Percentiles rank a stretch among this genome's conserved stretches.
Conservation (phyloP, 1,140 invertebrate genomes). For the Diuraphis noxia region DNA sequence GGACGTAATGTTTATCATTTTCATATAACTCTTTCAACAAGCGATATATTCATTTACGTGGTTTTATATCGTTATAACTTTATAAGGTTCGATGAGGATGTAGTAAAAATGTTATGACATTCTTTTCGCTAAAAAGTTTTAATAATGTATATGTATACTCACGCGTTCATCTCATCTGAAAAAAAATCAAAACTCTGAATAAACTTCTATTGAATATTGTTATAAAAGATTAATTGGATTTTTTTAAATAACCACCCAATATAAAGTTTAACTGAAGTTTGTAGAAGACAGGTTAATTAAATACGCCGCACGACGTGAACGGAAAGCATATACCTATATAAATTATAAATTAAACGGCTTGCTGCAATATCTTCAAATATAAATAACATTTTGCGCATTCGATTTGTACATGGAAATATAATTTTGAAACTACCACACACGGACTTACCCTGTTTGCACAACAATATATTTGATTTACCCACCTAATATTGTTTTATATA, state of each 20-base stretch:
- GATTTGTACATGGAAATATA: not conserved
- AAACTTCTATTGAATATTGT: constrained; percentile 13
- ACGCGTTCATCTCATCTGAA: not conserved
- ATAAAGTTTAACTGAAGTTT: not conserved
- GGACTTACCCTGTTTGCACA: not conserved
- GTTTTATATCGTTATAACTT: not conserved
- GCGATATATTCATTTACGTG: not conserved
- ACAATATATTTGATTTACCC: no score
- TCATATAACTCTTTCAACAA: not conserved
- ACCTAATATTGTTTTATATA: no score
- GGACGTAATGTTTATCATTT: not conserved
- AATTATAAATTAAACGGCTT: not conserved
- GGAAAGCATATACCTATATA: not conserved
- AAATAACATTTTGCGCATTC: not conserved
- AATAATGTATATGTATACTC: not conserved
- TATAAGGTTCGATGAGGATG: not conserved
- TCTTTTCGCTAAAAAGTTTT: not conserved
- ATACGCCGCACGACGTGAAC: not conserved
- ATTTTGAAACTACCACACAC: not conserved
- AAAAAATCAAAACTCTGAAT: not conserved
- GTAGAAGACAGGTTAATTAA: constrained; percentile 33
- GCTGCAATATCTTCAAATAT: not conserved
- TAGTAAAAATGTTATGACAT: not conserved
- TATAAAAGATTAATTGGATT: constrained; percentile 13
- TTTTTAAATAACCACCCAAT: not conserved